Conservation (phyloP, 2,797 vertebrate species). For the Natrix natrix region DNA sequence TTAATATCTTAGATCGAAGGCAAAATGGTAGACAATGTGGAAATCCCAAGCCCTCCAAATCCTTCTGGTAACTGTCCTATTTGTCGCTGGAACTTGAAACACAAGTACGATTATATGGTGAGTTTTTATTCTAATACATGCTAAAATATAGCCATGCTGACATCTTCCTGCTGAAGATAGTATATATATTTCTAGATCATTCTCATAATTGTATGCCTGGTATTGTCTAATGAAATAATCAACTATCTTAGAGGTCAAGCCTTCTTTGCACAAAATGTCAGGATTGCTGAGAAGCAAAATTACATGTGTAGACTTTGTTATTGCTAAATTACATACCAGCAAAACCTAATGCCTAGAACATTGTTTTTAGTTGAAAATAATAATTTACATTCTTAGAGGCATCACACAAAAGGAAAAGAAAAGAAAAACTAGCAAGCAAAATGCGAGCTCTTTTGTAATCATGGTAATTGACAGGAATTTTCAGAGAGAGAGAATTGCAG, state of each 20-base stretch:
- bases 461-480: neutral
- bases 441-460: neutral
- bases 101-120: slow-evolving; percentile 91
- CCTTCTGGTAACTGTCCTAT: slow-evolving; percentile 91
- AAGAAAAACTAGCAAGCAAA: neutral
- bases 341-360: neutral
- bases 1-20: slow-evolving; percentile 84
- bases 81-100: slow-evolving; percentile 94
- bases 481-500: neutral
- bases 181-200: neutral
- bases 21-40: slow-evolving; percentile 61
- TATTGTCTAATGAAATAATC: neutral
- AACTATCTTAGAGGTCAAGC: neutral
- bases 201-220: neutral
- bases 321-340: neutral
- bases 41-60: slow-evolving; percentile 81
- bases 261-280: neutral
- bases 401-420: neutral
- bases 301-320: neutral
- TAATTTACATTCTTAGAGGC: neutral
- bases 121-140: slow-evolving; percentile 54
- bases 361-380: neutral
- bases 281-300: neutral
- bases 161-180: neutral
- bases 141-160: neutral